Evolutionary conservation across 1,140 invertebrate genomes (phyloP).

Genomic region (Drosophila athabasca): DNA sequence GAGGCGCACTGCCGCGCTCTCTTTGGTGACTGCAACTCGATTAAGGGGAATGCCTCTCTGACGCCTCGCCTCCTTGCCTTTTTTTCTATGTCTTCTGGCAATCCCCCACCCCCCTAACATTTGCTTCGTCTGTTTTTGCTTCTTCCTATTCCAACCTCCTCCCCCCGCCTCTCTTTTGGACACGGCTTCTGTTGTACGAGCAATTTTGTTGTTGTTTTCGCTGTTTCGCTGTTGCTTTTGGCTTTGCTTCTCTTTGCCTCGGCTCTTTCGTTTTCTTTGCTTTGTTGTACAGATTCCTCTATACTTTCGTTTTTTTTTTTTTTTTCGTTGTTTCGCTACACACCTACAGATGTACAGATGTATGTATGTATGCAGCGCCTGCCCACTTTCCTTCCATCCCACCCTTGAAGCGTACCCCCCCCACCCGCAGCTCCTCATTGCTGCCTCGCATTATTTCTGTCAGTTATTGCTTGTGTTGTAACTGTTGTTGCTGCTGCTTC

Average conservation of each 20-base stretch:
- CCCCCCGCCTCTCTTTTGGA: background rate
- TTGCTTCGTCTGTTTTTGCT: background rate
- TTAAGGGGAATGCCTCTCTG: too few species aligned
- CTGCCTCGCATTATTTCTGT: conserved; percentile 29
- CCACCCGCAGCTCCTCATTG: too few species aligned
- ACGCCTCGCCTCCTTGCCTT: too few species aligned
- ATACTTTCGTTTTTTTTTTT: conserved; percentile 74
- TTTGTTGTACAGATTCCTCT: conserved; percentile 65
- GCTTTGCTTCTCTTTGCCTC: conserved; percentile 4
- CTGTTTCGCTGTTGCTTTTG: conserved; percentile 40
- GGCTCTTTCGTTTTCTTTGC: conserved; percentile 18
- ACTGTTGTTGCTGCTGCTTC: conserved; percentile 18
- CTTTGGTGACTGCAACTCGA: too few species aligned
- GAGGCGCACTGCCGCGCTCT: too few species aligned
- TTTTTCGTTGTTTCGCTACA: conserved; percentile 5
- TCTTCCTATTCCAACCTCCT: background rate
- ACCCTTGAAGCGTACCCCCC: too few species aligned
- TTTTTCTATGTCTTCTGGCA: too few species aligned
- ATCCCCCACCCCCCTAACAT: background rate
- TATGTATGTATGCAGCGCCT: background rate
- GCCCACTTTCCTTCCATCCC: too few species aligned
- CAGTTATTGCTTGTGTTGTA: conserved; percentile 25
- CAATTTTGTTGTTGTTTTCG: conserved; percentile 55
- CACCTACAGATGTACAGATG: too few species aligned
- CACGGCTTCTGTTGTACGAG: conserved; percentile 42